Evolutionary conservation across 2,888 invertebrate species (phyloP).

Genomic region (Eristalinus aeneus): DNA sequence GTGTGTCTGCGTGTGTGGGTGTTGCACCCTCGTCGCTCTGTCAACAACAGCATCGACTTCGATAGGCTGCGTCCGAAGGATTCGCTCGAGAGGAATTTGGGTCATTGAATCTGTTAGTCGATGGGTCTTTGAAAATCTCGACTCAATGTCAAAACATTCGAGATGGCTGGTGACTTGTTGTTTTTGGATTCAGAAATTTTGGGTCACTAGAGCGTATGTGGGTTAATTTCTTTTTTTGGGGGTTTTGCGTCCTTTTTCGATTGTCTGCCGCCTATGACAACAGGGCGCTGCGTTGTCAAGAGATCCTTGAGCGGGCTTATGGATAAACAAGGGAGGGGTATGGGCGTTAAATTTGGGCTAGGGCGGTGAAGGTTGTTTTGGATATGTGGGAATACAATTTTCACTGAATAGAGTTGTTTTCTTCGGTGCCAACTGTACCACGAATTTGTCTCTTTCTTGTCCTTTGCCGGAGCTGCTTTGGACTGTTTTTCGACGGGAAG

Average conservation of each 20-base stretch:
- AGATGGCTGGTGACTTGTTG: background rate
- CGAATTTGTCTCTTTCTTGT: background rate
- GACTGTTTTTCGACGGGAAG: too few species aligned
- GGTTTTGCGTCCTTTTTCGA: background rate
- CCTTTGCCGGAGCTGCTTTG: too few species aligned
- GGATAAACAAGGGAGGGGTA: background rate
- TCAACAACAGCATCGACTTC: slow-evolving; percentile 13
- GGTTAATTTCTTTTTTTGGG: slow-evolving; percentile 29
- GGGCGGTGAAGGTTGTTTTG: background rate
- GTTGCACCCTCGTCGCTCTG: background rate
- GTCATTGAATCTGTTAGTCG: slow-evolving; percentile 49
- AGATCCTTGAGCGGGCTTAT: background rate
- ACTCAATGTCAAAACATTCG: slow-evolving; percentile 25
- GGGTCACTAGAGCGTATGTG: slow-evolving; percentile 64
- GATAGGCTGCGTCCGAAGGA: slow-evolving; percentile 39
- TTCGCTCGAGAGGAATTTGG: slow-evolving; percentile 28
- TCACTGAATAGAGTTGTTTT: background rate
- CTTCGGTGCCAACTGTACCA: background rate
- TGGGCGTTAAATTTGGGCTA: background rate
- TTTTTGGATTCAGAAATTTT: slow-evolving; percentile 11
- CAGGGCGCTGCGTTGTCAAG: background rate
- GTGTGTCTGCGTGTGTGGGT: background rate
- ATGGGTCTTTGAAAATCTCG: background rate
- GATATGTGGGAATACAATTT: background rate
- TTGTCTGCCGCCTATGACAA: background rate